Percentiles rank a stretch among this genome's conserved stretches.
These are phyloP conservation scores for Pygmarrhopalites habei DNA, from an alignment of 1,140 invertebrate species.

Conservation along the genomic window DNA sequence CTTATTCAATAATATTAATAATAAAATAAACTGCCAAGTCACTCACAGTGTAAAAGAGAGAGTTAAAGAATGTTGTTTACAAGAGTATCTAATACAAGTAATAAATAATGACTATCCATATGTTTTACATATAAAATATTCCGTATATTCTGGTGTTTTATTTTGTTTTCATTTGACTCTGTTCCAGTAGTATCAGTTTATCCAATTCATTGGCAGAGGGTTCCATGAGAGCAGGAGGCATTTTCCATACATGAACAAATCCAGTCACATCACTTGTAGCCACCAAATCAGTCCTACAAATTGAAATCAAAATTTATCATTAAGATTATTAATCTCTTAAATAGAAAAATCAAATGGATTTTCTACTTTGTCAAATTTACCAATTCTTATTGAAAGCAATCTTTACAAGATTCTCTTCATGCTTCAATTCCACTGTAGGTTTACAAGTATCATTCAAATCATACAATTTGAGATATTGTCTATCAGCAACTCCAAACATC, in stretches of 20 bases:
- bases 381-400: constrained; percentile 28
- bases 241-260: constrained; percentile 31
- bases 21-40: too few species aligned
- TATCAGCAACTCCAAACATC: constrained; percentile 26
- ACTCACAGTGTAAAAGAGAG: too few species aligned
- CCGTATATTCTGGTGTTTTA: background rate
- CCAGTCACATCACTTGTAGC: constrained; percentile 22
- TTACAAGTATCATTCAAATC: constrained; percentile 22
- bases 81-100: too few species aligned
- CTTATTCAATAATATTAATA: too few species aligned
- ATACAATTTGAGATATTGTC: constrained; percentile 18
- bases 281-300: constrained; percentile 11
- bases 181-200: constrained; percentile 16
- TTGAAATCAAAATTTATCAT: too few species aligned
- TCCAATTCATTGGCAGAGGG: constrained; percentile 22
- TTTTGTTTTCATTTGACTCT: constrained; percentile 2
- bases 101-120: too few species aligned
- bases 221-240: constrained; percentile 15
- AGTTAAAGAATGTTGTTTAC: too few species aligned
- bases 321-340: too few species aligned
- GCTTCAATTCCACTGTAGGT: constrained; percentile 13
- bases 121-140: too few species aligned
- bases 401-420: constrained; percentile 13
- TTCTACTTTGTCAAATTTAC: constrained; percentile 14
- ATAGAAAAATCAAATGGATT: background rate